phyloP scores from a whole-genome alignment of 2,888 invertebrate genomes.

The Diaphora mendica region DNA sequence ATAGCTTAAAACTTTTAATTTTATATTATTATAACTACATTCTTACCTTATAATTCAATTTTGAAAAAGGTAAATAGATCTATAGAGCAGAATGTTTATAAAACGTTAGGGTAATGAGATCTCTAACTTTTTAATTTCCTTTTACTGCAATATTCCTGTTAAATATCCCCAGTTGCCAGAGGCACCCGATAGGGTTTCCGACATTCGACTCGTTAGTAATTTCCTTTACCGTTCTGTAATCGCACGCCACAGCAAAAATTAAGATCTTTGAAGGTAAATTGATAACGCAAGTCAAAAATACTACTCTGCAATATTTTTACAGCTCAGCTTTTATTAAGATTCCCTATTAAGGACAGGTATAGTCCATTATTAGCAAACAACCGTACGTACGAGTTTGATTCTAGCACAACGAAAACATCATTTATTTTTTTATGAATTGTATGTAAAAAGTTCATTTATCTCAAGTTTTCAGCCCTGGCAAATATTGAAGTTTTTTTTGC shows the following conservation, averaged over 20 bases:
- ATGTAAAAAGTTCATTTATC: background rate
- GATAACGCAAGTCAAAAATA: constrained; percentile 42
- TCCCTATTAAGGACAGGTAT: background rate
- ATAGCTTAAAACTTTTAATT: too few relatives aligned
- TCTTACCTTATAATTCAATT: background rate
- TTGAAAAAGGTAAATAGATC: background rate
- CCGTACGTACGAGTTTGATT: background rate
- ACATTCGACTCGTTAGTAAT: constrained; percentile 49
- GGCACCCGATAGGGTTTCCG: constrained; percentile 46
- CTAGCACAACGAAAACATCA: background rate
- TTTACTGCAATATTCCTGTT: constrained; percentile 30
- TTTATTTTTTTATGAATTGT: background rate
- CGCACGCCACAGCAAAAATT: constrained; percentile 44
- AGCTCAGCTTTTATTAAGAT: background rate
- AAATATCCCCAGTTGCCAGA: constrained; percentile 46
- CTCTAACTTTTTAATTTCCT: constrained; percentile 49
- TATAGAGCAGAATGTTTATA: background rate
- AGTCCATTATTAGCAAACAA: background rate
- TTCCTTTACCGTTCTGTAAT: constrained; percentile 46
- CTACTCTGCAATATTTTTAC: constrained; percentile 51
- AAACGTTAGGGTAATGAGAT: constrained; percentile 25
- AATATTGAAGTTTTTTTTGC: background rate
- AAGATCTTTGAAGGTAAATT: constrained; percentile 45
- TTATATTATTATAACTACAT: background rate
- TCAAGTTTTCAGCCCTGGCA: background rate